Base-by-base conservation (phyloP, 2,797 vertebrate species). In the Enteromius fasciolatus region DNA sequence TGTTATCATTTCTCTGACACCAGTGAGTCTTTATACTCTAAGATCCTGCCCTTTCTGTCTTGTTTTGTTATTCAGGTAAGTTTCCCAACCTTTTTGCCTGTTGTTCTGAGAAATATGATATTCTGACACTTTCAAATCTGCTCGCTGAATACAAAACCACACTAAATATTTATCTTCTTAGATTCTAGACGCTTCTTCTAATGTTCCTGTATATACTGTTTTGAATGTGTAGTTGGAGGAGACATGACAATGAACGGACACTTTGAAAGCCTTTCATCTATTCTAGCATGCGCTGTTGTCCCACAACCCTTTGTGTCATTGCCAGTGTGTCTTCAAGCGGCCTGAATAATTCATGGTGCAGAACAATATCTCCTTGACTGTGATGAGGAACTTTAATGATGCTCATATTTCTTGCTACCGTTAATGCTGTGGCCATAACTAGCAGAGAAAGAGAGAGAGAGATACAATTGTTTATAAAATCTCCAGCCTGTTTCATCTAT, bases 311-410 rank as follows among this genome's bases (percentile, higher is more conserved):
- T 80, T 76, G 52, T 84, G 52, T 59, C 81, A 72, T 44, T 50
- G 73, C 52, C 41, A 44, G 41, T 48, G 68, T 82, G 59, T 70
- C 64, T 68, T 81, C 64, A 61, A 70, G 59, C 46, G 63, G 48
- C 77, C 84, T 89, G 87, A 90, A 88, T 82, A 66, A 86, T 85
- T 86, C 88, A 85, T 88, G 86, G 74, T 83, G 79, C 83, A 84
- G 80, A 87, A 85, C 86, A 90, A 87, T 52, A 90, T 88, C 86
- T 88, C 80, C 85, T 88, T 89, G 89, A 86, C 88, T 86, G 88
- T 85, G 85, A 90, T 86, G 86, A 88, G 90, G 81, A 83, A 84
- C 82, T 84, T 86, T 87, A 90, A 89, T 20, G 73, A 85, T 82
- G 70, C 63, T 80, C 83, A 73, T 86, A 81, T 85, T 76, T 86